These are phyloP conservation scores for Pseudomyrmex sp. DNA, from an alignment of 1,140 invertebrate genomes.

Conservation along the genomic window DNA sequence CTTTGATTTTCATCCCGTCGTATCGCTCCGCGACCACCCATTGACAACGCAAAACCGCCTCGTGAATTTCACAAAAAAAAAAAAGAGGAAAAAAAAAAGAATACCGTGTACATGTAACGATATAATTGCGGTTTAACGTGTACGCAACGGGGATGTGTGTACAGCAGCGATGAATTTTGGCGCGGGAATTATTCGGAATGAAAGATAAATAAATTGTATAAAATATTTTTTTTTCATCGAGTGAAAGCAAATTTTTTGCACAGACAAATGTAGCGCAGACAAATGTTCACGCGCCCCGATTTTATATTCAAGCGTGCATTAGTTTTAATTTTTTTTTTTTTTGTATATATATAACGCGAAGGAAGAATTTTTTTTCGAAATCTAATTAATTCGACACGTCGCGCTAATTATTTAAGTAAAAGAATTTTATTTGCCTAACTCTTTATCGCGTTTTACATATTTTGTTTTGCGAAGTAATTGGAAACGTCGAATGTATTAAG, in stretches of 20 bases:
- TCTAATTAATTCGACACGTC: slow-evolving; percentile 2
- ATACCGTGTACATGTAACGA: slow-evolving; percentile 6
- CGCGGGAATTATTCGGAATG: neutral
- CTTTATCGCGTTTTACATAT: neutral
- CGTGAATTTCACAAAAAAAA: slow-evolving; percentile 13
- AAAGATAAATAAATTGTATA: slow-evolving; percentile 11
- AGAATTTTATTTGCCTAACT: slow-evolving; percentile 9
- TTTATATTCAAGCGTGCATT: no score
- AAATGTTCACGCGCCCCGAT: no score
- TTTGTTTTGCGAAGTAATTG: slow-evolving; percentile 18
- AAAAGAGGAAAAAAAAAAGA: slow-evolving; percentile 22
- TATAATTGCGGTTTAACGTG: slow-evolving; percentile 10
- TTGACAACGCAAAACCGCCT: slow-evolving; percentile 67
- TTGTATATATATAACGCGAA: neutral
- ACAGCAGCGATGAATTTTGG: neutral
- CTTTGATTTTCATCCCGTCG: slow-evolving; percentile 20
- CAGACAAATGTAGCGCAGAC: neutral
- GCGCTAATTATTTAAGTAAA: neutral
- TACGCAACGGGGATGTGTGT: neutral
- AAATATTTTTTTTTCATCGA: slow-evolving; percentile 10
- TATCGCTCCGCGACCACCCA: slow-evolving; percentile 68
- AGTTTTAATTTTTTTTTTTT: no score
- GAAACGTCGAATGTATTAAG: no score
- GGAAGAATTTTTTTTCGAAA: neutral
- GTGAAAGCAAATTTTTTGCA: neutral